phyloP scores from a whole-genome alignment of 2,888 invertebrate genomes.

The Agrotis puta region DNA sequence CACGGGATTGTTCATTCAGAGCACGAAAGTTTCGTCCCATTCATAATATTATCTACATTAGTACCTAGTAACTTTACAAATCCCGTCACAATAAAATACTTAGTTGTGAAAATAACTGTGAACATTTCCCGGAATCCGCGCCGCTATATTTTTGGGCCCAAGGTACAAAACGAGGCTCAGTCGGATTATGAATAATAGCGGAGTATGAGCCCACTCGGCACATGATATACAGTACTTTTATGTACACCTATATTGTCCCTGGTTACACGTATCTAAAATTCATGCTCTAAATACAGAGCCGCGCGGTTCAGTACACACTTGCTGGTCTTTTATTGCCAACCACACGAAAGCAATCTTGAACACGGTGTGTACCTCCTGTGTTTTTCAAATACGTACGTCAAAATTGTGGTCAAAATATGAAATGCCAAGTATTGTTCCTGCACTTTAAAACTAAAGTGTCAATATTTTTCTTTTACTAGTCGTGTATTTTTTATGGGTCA shows the following conservation, averaged over 20 bases:
- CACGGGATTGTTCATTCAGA: conserved; percentile 22
- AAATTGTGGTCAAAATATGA: conserved; percentile 27
- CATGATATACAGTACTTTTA: conserved; percentile 69
- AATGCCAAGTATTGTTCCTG: conserved; percentile 25
- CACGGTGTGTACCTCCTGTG: conserved; percentile 62
- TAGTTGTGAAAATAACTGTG: conserved; percentile 46
- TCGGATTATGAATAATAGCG: conserved; percentile 67
- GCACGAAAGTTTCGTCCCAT: conserved; percentile 38
- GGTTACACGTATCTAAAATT: conserved; percentile 81
- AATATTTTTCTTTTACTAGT: conserved; percentile 24
- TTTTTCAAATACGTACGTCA: conserved; percentile 34
- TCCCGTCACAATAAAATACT: conserved; percentile 51
- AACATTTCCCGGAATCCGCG: conserved; percentile 41
- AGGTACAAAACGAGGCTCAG: conserved; percentile 56
- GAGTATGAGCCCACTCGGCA: conserved; percentile 64
- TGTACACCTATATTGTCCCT: conserved; percentile 72
- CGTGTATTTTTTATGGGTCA: conserved; percentile 5
- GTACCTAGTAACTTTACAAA: conserved; percentile 31
- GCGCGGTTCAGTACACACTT: conserved; percentile 74
- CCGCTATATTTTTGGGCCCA: conserved; percentile 50
- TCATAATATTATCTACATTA: conserved; percentile 51
- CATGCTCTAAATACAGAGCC: conserved; percentile 81
- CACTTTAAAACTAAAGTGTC: conserved; percentile 18
- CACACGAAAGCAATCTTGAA: conserved; percentile 80
- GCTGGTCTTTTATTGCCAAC: conserved; percentile 80